Evolutionary conservation across 2,888 invertebrate genomes (phyloP), one percentile per base, ranked within the genome.

Genomic region (Unio pictorum): DNA sequence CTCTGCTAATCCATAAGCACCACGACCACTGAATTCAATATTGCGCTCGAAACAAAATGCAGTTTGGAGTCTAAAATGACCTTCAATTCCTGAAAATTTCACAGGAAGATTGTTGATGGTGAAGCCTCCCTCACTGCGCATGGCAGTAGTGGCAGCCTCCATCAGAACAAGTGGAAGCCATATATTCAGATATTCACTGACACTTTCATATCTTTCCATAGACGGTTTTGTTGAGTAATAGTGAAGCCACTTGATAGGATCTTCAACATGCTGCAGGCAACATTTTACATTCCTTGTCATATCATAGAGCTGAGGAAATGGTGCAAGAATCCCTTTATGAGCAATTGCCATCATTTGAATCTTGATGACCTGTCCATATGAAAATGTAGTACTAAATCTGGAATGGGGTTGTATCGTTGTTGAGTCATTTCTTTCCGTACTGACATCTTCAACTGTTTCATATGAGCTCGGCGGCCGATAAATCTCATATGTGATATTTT

Each of bases 131-230:
- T 65, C 65, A 28, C 61, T 69, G 1, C 55, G 61, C 15, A 69
- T 66, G 28, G 76, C 72, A 18, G 60, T 64, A 17, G 67, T 70
- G 0, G 76, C 76, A 28, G 76, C 71, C 30, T 79, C 76, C 78
- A 79, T 79, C 17, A 57, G 18, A 17, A 79, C 45, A 7, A 79
- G 54, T 23, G 73, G 76, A 20, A 70, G 34, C 78, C 76, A 79
- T 66, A 58, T 71, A 23, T 68, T 23, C 4, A 71, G 58, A 56
- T 79, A 79, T 18, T 71, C 69, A 3, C 59, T 58, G 5, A 73
- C 57, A 4, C n/a, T 72, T 18, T 62, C 20, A 54, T 73, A 74
- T 20, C 34, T 18, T 61, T 73, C 57, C 66, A 67, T 64, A 18
- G 72, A 67, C n/a, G 68, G 28, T 26, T 30, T 60, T n/a, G 65